Base-by-base conservation (phyloP, 2,888 invertebrate species). In the Drosophila anomalata region DNA sequence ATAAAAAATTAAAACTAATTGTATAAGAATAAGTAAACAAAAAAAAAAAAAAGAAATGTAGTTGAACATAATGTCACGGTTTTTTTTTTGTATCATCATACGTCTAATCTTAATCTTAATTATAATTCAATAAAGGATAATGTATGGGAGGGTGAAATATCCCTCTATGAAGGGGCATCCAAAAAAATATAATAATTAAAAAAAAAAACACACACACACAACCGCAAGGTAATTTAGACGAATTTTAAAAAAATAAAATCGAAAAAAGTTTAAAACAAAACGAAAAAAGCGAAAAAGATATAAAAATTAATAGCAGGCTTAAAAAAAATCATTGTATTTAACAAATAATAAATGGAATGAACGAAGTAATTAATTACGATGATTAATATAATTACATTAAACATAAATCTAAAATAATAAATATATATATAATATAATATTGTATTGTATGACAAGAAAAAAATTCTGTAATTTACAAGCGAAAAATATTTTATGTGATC, bases 401-500 rank as follows among this genome's bases (percentile, higher is more conserved):
- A 73, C 44, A 71, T 66, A 71, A 77, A 70, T 58, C 67, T 60
- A 80, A 66, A 73, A 67, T 56, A 68, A 75, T 62, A 75, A 17
- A 53, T 68, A 84, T 80, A 77, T 76, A 84, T 76, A 73, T 78
- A 60, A 46, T 54, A 60, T 65, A 62, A 60, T 54, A 66, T 33
- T 69, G 77, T 85, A 82, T 78, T 82, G 87, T 82, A 84, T 85
- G 85, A 82, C 82, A 82, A 73, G 42, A 72, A 75, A 56, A 62
- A n/a, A 73, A 86, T 84, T 80, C 87, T 81, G 82, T 78, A 87
- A 86, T 88, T 83, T 88, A 80, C 77, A 86, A 65, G 12, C 66
- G 66, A 63, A 69, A 83, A 87, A 84, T 87, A 84, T 86, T 86
- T 88, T 88, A 84, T 88, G 84, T 84, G 84, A 84, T 84, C 84